Percentiles rank a stretch among this genome's conserved stretches.
phyloP scores from a whole-genome alignment of 2,113 vertebrate species.

The Pseudorhombus dupliciocellatus region DNA sequence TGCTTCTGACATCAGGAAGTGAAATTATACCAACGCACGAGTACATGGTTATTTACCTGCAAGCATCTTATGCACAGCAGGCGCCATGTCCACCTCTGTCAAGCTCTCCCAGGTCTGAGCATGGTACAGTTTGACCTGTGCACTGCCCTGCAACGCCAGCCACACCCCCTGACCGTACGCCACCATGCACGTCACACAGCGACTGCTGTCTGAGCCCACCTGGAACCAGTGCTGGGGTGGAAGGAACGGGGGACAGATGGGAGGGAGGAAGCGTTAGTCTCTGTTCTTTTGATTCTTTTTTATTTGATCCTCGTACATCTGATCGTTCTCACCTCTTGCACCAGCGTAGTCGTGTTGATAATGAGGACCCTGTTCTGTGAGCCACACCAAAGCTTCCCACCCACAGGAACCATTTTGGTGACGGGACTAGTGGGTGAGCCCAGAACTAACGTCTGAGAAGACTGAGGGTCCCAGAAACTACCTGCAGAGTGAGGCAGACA shows the following conservation, averaged over 20 bases:
- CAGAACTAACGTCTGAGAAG: constrained; percentile 88
- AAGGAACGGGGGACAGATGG: background rate
- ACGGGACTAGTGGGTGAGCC: constrained; percentile 89
- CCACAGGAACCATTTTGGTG: constrained; percentile 96
- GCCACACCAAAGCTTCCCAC: constrained; percentile 94
- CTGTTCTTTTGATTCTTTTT: background rate
- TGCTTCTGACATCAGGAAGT: too few relatives aligned
- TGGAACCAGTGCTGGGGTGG: constrained; percentile 87
- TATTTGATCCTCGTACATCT: background rate
- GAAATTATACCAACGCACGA: too few relatives aligned
- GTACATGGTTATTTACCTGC: constrained; percentile 82
- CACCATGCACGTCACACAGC: constrained; percentile 94
- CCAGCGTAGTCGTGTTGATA: constrained; percentile 87
- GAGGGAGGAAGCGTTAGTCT: background rate
- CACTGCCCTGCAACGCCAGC: constrained; percentile 93
- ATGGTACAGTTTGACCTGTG: constrained; percentile 94
- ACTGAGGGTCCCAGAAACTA: constrained; percentile 98
- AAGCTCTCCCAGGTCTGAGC: constrained; percentile 91
- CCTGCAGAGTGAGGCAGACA: constrained; percentile 77
- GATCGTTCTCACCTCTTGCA: constrained; percentile 88
- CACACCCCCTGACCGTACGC: constrained; percentile 90
- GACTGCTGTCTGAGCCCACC: constrained; percentile 89
- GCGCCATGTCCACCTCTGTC: constrained; percentile 93
- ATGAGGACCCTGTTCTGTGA: constrained; percentile 93
- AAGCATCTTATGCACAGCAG: constrained; percentile 98